Conservation (phyloP, 2,113 vertebrate genomes). For the Parus major region DNA sequence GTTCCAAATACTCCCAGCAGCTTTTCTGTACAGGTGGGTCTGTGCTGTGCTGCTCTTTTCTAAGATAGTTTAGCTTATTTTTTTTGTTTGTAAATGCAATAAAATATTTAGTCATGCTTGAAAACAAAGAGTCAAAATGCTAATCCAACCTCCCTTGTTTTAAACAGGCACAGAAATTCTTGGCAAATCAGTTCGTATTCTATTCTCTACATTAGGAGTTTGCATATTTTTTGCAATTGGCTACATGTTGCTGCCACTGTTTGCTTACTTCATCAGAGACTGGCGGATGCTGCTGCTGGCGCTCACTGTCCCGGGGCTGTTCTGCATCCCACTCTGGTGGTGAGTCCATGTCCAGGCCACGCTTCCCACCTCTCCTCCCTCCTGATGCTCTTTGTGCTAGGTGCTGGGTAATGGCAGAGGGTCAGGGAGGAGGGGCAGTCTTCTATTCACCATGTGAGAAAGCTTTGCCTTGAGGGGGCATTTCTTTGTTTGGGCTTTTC, state of each 20-base stretch:
- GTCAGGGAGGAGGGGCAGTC: neutral
- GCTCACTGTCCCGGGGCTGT: constrained; percentile 75
- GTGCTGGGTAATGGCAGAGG: neutral
- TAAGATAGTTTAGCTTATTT: neutral
- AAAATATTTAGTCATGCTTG: constrained; percentile 19
- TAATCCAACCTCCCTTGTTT: constrained; percentile 68
- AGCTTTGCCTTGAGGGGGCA: neutral
- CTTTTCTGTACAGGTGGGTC: neutral
- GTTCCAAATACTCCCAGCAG: neutral
- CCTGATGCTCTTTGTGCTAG: neutral
- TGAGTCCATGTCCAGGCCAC: constrained; percentile 67
- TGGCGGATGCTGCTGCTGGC: constrained; percentile 86
- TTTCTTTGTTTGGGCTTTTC: neutral
- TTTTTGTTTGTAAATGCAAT: constrained; percentile 23
- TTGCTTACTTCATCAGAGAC: constrained; percentile 87
- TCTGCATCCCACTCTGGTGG: constrained; percentile 87
- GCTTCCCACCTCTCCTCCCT: neutral
- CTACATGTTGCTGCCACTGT: constrained; percentile 88
- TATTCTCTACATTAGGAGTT: constrained; percentile 86
- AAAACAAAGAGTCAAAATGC: constrained; percentile 16
- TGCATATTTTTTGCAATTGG: constrained; percentile 86
- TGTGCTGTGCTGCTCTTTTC: neutral
- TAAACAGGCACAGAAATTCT: constrained; percentile 88
- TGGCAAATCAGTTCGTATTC: constrained; percentile 78
- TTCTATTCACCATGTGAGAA: accelerated